phyloP scores from a whole-genome alignment of 2,113 vertebrate species.

The Panthera uncia region DNA sequence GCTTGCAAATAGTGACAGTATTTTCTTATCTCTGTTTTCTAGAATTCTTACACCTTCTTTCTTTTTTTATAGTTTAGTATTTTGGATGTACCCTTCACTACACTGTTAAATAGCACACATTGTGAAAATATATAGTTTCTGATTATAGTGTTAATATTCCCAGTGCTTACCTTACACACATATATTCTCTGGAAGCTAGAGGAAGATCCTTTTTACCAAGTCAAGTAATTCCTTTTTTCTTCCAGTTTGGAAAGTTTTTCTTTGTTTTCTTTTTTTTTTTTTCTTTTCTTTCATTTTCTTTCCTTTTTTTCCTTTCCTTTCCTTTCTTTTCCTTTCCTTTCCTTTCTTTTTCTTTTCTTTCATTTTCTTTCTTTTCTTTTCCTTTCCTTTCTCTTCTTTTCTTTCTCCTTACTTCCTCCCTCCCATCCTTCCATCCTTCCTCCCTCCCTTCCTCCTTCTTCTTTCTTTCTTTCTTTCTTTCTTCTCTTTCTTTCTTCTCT shows the following conservation, averaged over 20 bases:
- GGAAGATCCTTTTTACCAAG: neutral
- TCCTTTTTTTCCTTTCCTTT: neutral
- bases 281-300: too few relatives aligned
- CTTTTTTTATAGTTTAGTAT: neutral
- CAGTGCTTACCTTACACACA: neutral
- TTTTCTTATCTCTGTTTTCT: neutral
- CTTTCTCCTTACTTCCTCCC: too few relatives aligned
- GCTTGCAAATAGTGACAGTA: neutral
- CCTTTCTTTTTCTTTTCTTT: neutral
- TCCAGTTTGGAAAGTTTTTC: neutral
- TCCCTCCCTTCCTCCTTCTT: too few relatives aligned
- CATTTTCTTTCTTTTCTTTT: too few relatives aligned
- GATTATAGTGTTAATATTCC: neutral
- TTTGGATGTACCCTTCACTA: neutral
- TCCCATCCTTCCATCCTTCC: too few relatives aligned
- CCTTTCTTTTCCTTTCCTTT: rapidly evolving
- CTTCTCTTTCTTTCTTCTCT: neutral
- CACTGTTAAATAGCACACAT: neutral
- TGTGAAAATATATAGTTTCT: neutral
- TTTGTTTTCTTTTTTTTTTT: neutral
- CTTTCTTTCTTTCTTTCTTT: neutral
- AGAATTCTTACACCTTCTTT: neutral
- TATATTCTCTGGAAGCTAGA: neutral
- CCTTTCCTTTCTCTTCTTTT: neutral
- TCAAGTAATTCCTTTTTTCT: neutral